Evolutionary conservation across 2,888 invertebrate genomes (phyloP).

Genomic region (Mallateleia sp.): DNA sequence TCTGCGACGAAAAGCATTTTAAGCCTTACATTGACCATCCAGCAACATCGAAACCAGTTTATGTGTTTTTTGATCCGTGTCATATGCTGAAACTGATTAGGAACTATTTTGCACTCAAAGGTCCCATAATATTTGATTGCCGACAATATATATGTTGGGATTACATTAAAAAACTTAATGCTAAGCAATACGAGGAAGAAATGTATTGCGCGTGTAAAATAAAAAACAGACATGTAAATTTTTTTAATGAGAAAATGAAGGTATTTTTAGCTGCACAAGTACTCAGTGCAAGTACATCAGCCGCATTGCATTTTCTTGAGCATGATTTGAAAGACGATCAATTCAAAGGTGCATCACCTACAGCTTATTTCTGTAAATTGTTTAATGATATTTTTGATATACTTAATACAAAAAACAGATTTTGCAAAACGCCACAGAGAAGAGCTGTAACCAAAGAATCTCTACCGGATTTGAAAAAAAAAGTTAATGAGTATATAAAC

Average conservation of each 20-base stretch:
- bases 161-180: conserved; percentile 75
- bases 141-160: conserved; percentile 74
- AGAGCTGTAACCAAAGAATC: conserved; percentile 18
- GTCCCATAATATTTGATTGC: conserved; percentile 64
- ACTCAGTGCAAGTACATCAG: conserved; percentile 78
- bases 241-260: conserved; percentile 80
- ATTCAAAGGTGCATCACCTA: conserved; percentile 47
- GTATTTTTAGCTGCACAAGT: conserved; percentile 79
- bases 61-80: conserved; percentile 48
- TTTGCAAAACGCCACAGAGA: conserved; percentile 49
- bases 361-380: conserved; percentile 73
- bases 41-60: conserved; percentile 29
- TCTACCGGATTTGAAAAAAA: conserved; percentile 30
- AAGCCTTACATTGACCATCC: conserved; percentile 46
- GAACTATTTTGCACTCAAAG: conserved; percentile 63
- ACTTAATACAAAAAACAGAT: conserved; percentile 75
- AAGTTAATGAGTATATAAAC: conserved; percentile 31
- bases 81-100: conserved; percentile 58
- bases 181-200: conserved; percentile 78
- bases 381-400: conserved; percentile 82
- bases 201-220: conserved; percentile 80
- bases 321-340: conserved; percentile 44
- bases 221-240: conserved; percentile 74
- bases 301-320: conserved; percentile 70
- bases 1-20: conserved; percentile 4